Evolutionary conservation across 2,113 vertebrate species (phyloP).

Genomic region (Merops nubicus): DNA sequence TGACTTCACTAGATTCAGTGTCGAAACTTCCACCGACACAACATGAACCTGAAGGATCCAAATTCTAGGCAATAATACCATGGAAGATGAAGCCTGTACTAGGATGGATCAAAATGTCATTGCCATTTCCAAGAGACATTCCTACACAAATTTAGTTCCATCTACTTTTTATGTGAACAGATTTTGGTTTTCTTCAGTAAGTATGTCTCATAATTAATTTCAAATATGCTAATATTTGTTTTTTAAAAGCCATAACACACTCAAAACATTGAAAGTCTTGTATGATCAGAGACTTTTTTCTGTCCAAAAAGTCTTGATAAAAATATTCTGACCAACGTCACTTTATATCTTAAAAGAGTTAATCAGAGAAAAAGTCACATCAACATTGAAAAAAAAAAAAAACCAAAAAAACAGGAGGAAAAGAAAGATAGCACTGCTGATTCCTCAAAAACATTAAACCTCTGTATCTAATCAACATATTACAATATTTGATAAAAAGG

Average conservation of each 20-base stretch:
- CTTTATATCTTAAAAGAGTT: neutral
- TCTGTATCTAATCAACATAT: neutral
- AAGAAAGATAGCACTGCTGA: neutral
- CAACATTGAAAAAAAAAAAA: neutral
- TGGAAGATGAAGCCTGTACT: neutral
- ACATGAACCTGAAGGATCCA: neutral
- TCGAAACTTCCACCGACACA: neutral
- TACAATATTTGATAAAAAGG: neutral
- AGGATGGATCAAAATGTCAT: neutral
- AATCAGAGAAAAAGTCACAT: neutral
- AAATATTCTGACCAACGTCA: neutral
- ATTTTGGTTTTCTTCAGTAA: neutral
- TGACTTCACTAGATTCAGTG: neutral
- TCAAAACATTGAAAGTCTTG: neutral
- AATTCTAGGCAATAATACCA: neutral
- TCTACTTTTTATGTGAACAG: neutral
- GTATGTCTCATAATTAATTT: neutral
- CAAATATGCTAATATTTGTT: neutral
- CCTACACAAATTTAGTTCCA: neutral
- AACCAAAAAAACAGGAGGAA: neutral
- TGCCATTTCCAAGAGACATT: neutral
- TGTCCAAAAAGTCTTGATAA: neutral
- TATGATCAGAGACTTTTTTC: neutral
- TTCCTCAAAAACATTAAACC: neutral
- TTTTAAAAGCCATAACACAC: neutral